Evolutionary conservation across 2,113 vertebrate species (phyloP).

Genomic region (Felis chaus): DNA sequence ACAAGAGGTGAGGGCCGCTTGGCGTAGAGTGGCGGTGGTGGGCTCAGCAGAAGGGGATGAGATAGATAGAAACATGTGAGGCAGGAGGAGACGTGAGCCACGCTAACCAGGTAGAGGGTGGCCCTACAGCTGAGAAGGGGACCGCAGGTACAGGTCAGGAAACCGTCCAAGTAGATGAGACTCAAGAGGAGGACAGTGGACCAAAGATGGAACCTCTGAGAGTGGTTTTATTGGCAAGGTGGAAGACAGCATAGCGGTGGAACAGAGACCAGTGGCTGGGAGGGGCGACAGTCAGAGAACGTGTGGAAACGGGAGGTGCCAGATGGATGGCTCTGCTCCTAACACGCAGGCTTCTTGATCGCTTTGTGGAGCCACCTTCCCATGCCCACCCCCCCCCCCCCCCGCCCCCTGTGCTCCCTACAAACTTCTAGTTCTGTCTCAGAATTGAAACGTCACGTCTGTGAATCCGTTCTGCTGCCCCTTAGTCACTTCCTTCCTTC

Average conservation of each 20-base stretch:
- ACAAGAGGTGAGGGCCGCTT: not conserved
- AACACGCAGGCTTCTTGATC: not conserved
- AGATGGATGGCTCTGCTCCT: not conserved
- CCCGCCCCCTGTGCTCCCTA: not conserved
- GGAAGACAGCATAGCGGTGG: not conserved
- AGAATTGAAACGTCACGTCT: not conserved
- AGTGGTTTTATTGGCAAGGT: not conserved
- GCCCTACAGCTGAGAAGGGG: not conserved
- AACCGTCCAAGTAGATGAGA: not conserved
- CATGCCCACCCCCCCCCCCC: rapidly evolving
- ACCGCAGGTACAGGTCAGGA: not conserved
- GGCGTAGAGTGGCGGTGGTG: not conserved
- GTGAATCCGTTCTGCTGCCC: not conserved
- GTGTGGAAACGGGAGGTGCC: not conserved
- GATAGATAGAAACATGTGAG: not conserved
- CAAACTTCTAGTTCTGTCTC: not conserved
- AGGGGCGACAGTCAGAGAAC: not conserved
- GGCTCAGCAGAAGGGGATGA: not conserved
- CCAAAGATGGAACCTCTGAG: not conserved
- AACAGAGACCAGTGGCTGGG: not conserved
- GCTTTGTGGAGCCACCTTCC: not conserved
- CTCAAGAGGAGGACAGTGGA: not conserved
- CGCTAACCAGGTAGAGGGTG: not conserved
- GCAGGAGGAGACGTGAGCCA: not conserved
- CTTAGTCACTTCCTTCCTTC: not conserved